These are phyloP conservation scores for Patiria miniata DNA, from an alignment of 35 echinoderm and acorn worm genomes.

Conservation along the genomic window DNA sequence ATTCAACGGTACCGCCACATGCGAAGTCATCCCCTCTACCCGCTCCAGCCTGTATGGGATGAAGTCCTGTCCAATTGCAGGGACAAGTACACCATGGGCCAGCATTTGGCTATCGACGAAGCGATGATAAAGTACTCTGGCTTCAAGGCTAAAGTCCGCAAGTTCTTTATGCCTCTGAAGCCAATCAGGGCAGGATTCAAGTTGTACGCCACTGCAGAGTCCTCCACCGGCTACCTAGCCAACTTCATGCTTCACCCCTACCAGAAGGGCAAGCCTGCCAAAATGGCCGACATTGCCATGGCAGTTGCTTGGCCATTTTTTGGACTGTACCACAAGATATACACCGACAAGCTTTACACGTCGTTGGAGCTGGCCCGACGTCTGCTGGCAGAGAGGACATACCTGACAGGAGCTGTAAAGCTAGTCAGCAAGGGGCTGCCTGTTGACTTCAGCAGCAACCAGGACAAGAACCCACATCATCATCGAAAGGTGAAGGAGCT, in stretches of 20 bases:
- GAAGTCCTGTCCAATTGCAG: background rate
- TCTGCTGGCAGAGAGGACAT: constrained; percentile 14
- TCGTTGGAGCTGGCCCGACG: constrained; percentile 17
- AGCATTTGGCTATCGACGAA: constrained; percentile 49
- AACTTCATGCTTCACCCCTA: constrained; percentile 9
- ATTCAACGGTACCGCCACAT: background rate
- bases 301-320: background rate
- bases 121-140: too few species aligned
- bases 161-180: background rate
- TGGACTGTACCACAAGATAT: constrained; percentile 35
- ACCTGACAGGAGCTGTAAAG: constrained; percentile 41
- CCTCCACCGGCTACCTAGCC: constrained; percentile 7
- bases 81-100: background rate
- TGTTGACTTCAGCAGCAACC: constrained; percentile 8
- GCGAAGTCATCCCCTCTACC: constrained; percentile 2
- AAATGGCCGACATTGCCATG: constrained; percentile 32
- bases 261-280: background rate
- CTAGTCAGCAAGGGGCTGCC: constrained; percentile 27
- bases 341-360: constrained; percentile 36
- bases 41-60: constrained; percentile 18
- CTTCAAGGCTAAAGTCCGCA: constrained; percentile 18
- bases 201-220: constrained; percentile 11
- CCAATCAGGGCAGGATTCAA: constrained; percentile 31
- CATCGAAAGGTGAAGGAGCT: background rate
- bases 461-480: constrained; percentile 16